A percentile compares a stretch with the other conserved stretches of the same genome.
Evolutionary conservation across 2,888 invertebrate species (phyloP).

Genomic region (Catonia carolina): DNA sequence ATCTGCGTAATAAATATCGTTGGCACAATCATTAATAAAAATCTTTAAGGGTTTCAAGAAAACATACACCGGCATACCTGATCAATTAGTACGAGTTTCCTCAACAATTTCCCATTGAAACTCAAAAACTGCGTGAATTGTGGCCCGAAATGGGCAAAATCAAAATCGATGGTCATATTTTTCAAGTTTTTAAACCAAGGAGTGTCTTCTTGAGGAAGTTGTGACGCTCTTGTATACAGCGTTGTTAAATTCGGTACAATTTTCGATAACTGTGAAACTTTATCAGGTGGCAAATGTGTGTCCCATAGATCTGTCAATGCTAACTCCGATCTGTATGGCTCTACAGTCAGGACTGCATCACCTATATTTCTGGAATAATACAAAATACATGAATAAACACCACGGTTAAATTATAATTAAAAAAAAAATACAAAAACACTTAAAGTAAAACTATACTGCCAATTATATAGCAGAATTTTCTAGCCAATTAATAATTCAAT

Average conservation of each 20-base stretch:
- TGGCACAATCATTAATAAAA: too few species aligned
- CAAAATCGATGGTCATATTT: conserved; percentile 36
- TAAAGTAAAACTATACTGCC: too few species aligned
- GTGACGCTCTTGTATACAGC: conserved; percentile 30
- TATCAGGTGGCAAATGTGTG: conserved; percentile 36
- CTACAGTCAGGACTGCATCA: conserved; percentile 36
- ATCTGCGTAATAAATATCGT: too few species aligned
- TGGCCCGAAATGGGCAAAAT: conserved; percentile 32
- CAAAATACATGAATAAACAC: background rate
- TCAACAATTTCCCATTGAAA: conserved; percentile 29
- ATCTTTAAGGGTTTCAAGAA: too few species aligned
- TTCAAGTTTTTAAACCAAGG: conserved; percentile 30
- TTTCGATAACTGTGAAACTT: conserved; percentile 30
- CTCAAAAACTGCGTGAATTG: conserved; percentile 32
- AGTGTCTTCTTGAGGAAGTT: conserved; percentile 27
- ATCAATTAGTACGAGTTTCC: conserved; percentile 34
- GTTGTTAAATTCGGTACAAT: conserved; percentile 33
- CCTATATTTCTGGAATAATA: conserved; percentile 36
- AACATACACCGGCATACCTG: too few species aligned
- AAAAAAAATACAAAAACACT: too few species aligned
- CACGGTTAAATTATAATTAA: background rate
- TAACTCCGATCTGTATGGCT: conserved; percentile 29
- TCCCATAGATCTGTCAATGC: conserved; percentile 37
- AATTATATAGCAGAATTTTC: too few species aligned
- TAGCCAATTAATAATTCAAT: too few species aligned